A percentile compares a stretch with the other conserved stretches of the same genome.
Evolutionary conservation across 2,888 invertebrate species (phyloP).

Genomic region (Pyralis farinalis): DNA sequence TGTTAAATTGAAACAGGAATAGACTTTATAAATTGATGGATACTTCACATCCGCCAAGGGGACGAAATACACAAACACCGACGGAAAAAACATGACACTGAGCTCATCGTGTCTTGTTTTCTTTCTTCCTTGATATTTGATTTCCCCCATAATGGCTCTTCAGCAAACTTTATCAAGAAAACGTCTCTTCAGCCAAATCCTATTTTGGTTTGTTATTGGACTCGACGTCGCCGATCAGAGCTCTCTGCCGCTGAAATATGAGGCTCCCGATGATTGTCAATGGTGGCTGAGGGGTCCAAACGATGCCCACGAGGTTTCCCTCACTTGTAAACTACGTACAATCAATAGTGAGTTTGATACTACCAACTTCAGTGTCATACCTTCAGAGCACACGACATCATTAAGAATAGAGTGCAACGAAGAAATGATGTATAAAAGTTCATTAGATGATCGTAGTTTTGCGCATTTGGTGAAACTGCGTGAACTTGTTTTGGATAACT

Average conservation of each 20-base stretch:
- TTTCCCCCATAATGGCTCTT: slow-evolving; percentile 68
- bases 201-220: slow-evolving; percentile 67
- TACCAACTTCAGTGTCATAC: slow-evolving; percentile 93
- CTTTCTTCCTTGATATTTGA: slow-evolving; percentile 74
- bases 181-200: slow-evolving; percentile 54
- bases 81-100: slow-evolving; percentile 80
- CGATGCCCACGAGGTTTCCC: slow-evolving; percentile 85
- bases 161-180: slow-evolving; percentile 52
- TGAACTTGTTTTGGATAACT: slow-evolving; percentile 91
- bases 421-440: slow-evolving; percentile 89
- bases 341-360: slow-evolving; percentile 94
- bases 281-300: slow-evolving; percentile 86
- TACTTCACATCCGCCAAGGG: slow-evolving; percentile 72
- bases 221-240: slow-evolving; percentile 72
- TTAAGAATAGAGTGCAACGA: slow-evolving; percentile 90
- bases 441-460: slow-evolving; percentile 88
- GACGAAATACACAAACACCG: slow-evolving; percentile 68
- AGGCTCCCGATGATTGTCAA: slow-evolving; percentile 93
- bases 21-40: slow-evolving; percentile 75
- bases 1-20: slow-evolving; percentile 55
- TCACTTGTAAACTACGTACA: slow-evolving; percentile 89
- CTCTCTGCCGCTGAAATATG: slow-evolving; percentile 82
- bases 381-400: slow-evolving; percentile 90
- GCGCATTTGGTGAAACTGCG: slow-evolving; percentile 89
- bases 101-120: slow-evolving; percentile 71